Base-by-base conservation (phyloP, 1,140 invertebrate genomes). In the Coenobita brevimanus region DNA sequence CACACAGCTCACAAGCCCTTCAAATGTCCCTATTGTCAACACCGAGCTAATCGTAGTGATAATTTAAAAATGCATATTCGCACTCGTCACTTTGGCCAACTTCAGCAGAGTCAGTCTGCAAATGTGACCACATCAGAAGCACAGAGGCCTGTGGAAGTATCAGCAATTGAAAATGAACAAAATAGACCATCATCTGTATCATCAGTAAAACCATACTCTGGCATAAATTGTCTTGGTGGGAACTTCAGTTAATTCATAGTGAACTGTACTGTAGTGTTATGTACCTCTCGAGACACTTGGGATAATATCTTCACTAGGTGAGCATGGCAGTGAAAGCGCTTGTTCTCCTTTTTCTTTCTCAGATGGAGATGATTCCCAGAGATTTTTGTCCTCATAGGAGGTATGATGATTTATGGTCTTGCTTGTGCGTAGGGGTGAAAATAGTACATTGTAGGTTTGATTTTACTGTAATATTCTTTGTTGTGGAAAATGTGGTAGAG, bases 1-100 rank as follows among this genome's bases (percentile, higher is more conserved):
- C 94, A 94, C 91, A 93, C 93, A 6, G 93, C 93, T 15, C 90
- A 91, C 82, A 90, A 91, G 64, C 91, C 91, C n/a, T 91, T 87
- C 76, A 69, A 92, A 82, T 94, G 94, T 86, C 89, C 89, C 76
- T 90, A 85, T 82, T 90, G 89, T 43, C 83, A 81, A 6, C 88
- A 90, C 80, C 87, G 89, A 60, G 89, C 89, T 54, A 84, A 88
- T 92, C 92, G 89, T 27, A 90, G 88, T 38, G 87, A 89, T 84
- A 90, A 88, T 60, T 79, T 90, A 57, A 85, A 89, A 82, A 89
- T 84, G 54, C 89, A 89, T 57, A 80, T 90, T 38, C 85, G 89
- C 21, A 41, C 81, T 41, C 69, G 79, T 2, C 87, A 89, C 33
- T 38, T 82, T 30, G 21, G n/a, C 2, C 69, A 78, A 24, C 38